phyloP scores from a whole-genome alignment of 2,113 vertebrate genomes.

The Embiotoca jacksoni region DNA sequence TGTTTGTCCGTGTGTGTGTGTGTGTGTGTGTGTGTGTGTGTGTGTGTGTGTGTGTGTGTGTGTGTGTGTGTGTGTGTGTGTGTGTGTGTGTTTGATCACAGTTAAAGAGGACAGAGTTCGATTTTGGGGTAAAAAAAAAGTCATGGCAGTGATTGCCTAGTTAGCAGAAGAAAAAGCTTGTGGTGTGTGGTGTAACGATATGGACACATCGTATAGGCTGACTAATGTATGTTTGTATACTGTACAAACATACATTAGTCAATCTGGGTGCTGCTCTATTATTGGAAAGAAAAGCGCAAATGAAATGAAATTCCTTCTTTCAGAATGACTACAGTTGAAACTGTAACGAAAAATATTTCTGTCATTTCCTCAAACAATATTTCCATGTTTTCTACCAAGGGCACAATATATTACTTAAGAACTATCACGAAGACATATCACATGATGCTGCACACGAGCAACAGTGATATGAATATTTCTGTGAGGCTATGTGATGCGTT shows the following conservation, averaged over 20 bases:
- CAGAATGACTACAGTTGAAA: conserved; percentile 10
- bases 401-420: neutral
- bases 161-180: conserved; percentile 67
- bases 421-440: neutral
- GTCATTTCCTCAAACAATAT: neutral
- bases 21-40: conserved; percentile 18
- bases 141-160: conserved; percentile 69
- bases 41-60: conserved; percentile 33
- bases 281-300: conserved; percentile 33
- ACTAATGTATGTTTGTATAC: conserved; percentile 63
- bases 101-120: conserved; percentile 59
- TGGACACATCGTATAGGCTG: conserved; percentile 66
- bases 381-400: neutral
- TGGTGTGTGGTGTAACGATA: conserved; percentile 60
- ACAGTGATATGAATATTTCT: neutral
- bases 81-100: conserved; percentile 47
- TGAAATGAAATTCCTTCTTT: conserved; percentile 29
- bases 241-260: conserved; percentile 73
- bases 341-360: neutral
- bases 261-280: conserved; percentile 51
- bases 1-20: conserved; percentile 63
- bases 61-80: conserved; percentile 19
- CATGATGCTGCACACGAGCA: neutral
- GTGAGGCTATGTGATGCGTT: neutral
- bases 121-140: conserved; percentile 46